These are phyloP conservation scores for Drosophila parthenogenetica DNA, from an alignment of 2,888 invertebrate species.

Conservation along the genomic window DNA sequence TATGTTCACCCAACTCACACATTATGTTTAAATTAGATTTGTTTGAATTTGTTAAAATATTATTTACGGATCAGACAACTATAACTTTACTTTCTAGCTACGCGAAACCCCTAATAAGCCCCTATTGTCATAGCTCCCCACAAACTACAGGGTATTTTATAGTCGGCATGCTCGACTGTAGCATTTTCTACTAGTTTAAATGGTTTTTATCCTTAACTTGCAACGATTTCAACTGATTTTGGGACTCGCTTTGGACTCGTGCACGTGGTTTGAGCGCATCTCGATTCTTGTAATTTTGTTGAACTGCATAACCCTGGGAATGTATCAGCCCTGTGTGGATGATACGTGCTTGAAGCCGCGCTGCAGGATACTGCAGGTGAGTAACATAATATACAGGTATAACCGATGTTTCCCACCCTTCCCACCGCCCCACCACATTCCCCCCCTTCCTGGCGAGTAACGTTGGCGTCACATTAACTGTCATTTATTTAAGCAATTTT, in stretches of 20 bases:
- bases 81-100: too few relatives aligned
- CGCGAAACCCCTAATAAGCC: too few relatives aligned
- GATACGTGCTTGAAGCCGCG: conserved; percentile 95
- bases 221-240: conserved; percentile 15
- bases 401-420: background rate
- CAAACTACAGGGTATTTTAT: background rate
- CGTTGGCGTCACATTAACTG: conserved; percentile 74
- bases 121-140: too few relatives aligned
- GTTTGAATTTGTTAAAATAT: too few relatives aligned
- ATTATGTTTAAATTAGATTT: too few relatives aligned
- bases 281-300: conserved; percentile 99
- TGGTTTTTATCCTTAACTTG: conserved; percentile 38
- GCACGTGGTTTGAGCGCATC: conserved; percentile 98
- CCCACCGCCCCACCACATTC: background rate
- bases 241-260: conserved; percentile 7
- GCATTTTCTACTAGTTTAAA: background rate
- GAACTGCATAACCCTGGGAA: conserved; percentile 99
- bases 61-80: too few relatives aligned
- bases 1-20: too few relatives aligned
- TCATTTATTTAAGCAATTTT: conserved; percentile 78
- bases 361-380: conserved; percentile 96
- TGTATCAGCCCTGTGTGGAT: conserved; percentile 99
- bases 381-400: conserved; percentile 56
- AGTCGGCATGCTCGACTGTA: background rate
- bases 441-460: conserved; percentile 38